Base-by-base conservation (phyloP, 2,797 vertebrate genomes). In the Hypotaenidia philippensis region DNA sequence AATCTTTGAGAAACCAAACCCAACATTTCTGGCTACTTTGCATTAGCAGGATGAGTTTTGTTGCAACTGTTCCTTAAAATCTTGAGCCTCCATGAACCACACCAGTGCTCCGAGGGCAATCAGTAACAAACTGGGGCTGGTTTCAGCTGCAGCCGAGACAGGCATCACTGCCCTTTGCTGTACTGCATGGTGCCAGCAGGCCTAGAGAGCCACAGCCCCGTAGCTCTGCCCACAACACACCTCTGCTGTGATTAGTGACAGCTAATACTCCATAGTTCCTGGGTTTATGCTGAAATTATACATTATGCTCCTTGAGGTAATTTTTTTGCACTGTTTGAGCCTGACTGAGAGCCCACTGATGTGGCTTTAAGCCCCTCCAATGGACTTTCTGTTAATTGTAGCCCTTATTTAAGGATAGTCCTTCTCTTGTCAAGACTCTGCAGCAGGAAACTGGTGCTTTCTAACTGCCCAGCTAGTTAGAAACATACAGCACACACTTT, bases 381-480 rank as follows among this genome's bases (percentile, higher is more conserved):
- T 59, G 79, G 17, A n/a, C 60, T 66, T 89, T 1, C 41, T 83
- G 20, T 56, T 76, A 63, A 59, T 8, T 52, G 27, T 13, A 68
- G 36, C 61, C 32, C 70, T 75, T 77, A 32, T 40, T 31, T 74
- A 61, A 78, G 75, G 45, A 25, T 15, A 9, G 5, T 25, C 36
- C 50, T 65, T 85, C 86, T 66, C 68, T 88, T 83, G 75, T 60
- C 83, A 85, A 81, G 77, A 32, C 49, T 36, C 49, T 77, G 45
- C 23, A 56, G 61, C 27, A 40, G 36, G 44, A 83, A 83, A 52
- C 13, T 12, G 44, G 6, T 72, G 68, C 16, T 86, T 79, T 64
- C 63, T n/a, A 60, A 32, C 26, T 82, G 66, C 8, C 36, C 64
- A 3, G 32, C 23, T 60, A 19, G 22, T 53, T 71, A 44, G 41